Evolutionary conservation across 2,888 invertebrate species (phyloP).

Genomic region (Copidosoma aretas): DNA sequence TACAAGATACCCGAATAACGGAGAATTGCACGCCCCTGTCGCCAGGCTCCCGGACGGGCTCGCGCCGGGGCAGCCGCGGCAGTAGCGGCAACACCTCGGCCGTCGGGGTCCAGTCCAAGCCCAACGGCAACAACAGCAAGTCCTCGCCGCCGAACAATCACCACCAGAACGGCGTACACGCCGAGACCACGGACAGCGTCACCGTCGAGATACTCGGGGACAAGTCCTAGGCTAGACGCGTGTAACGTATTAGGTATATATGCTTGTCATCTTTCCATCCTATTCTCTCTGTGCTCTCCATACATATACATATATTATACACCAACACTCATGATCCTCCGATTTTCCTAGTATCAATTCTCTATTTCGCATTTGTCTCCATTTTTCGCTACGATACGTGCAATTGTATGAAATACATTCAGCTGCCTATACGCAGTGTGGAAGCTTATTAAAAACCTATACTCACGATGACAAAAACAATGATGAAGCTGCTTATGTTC

Average conservation of each 20-base stretch:
- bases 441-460: too few relatives aligned
- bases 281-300: background rate
- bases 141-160: conserved; percentile 54
- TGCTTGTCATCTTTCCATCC: background rate
- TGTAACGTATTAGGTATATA: too few relatives aligned
- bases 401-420: too few relatives aligned
- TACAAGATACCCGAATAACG: conserved; percentile 38
- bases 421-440: too few relatives aligned
- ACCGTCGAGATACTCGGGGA: conserved; percentile 80
- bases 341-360: background rate
- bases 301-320: background rate
- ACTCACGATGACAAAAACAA: too few relatives aligned
- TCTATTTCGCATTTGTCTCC: too few relatives aligned
- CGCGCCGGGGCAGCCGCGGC: conserved; percentile 76
- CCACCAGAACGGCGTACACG: conserved; percentile 48
- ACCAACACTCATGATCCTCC: background rate
- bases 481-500: too few relatives aligned
- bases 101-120: conserved; percentile 68
- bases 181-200: conserved; percentile 68
- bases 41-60: conserved; percentile 65
- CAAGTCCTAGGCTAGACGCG: conserved; percentile 62
- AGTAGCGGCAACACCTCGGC: conserved; percentile 79
- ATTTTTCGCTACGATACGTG: too few relatives aligned
- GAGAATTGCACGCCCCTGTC: conserved; percentile 46
- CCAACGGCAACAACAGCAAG: conserved; percentile 73